Base-by-base conservation (phyloP, 2,113 vertebrate species). In the Corynorhinus townsendii region DNA sequence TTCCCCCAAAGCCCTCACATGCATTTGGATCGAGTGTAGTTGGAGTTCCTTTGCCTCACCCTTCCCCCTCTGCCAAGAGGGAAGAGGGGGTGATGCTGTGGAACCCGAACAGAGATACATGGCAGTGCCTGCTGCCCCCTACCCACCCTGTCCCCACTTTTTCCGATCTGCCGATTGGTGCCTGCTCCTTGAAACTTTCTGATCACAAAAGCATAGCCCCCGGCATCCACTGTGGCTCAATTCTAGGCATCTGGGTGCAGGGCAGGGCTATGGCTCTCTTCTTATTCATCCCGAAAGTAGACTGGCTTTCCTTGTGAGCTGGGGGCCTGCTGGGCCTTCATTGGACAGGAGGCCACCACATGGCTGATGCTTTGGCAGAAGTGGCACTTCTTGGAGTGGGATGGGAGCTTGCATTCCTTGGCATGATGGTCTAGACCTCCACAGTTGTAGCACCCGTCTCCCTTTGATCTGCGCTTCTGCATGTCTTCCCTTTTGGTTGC, bases 361-460 rank as follows among this genome's bases (percentile, higher is more conserved):
- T 99, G 99, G 97, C 97, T 99, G 97, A 99, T 99, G 98, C 99
- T 99, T 98, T 99, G 99, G 98, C 99, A 99, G 98, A 99, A 99
- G 98, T 99, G 99, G 98, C 99, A 99, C 98, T 99, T 99, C 99
- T 99, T 99, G 98, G 99, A 99, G 98, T 99, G 99, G 12, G 99
- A 99, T 1, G 99, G 99, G 92, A 99, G 98, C 98, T 99, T 99
- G 98, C 99, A 99, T 98, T 99, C 99, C 98, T 99, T 99, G 98
- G 99, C 99, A 76, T 99, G 99, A 97, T 99, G 99, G 97, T 99
- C 99, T 98, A 99, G 98, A 96, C 99, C 99, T 71, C 99, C 99
- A 95, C 99, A 99, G 98, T 99, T 99, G 98, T 99, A 99, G 99
- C 99, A 99, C 98, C 99, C 99, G 96, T 40, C 38, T 40, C 38